Evolutionary conservation across 2,888 invertebrate genomes (phyloP), one percentile per base, ranked within the genome.

Genomic region (Antheraea yamamai): DNA sequence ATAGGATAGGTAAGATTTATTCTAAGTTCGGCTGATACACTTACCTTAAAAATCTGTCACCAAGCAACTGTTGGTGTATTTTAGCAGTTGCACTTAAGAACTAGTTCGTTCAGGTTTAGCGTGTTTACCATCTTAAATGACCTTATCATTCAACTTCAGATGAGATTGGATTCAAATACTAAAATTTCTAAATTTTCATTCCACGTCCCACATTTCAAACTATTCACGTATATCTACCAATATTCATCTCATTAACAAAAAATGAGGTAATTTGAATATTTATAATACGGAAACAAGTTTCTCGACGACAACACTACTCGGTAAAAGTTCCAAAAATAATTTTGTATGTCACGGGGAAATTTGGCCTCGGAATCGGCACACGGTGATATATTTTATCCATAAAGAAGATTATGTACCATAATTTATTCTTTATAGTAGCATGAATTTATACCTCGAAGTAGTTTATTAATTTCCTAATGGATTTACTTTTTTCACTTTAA

Each of bases 321-420:
- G 64, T 30, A 16, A 66, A 66, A 66, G 14, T 66, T 66, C 64
- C 64, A 66, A 66, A 30, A 66, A 30, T 30, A 66, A 26, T 66
- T 66, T 66, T 66, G 16, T 66, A 30, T 4, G 64, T 30, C 64
- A 16, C 64, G 64, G 64, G 4, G 64, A 66, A 66, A 66, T 14
- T 66, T 66, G 30, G 26, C 30, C 64, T 66, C 16, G 26, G 30
- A 16, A 30, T 1, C n/a, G 26, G 26, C 30, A 66, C 12, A 16
- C 20, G 64, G 16, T 16, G 26, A 30, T 14, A 16, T 6, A 4
- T 66, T 7, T 0, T 39, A 39, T 4, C 4, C 35, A 66, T 8
- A 30, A 66, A 66, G 6, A 30, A 18, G 16, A 4, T 26, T 30
- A 66, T 66, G 30, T 66, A 30, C 26, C 3, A 6, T 66, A 14